Evolutionary conservation across 2,797 vertebrate genomes (phyloP), one percentile per base, ranked within the genome.

Genomic region (Morus bassanus): DNA sequence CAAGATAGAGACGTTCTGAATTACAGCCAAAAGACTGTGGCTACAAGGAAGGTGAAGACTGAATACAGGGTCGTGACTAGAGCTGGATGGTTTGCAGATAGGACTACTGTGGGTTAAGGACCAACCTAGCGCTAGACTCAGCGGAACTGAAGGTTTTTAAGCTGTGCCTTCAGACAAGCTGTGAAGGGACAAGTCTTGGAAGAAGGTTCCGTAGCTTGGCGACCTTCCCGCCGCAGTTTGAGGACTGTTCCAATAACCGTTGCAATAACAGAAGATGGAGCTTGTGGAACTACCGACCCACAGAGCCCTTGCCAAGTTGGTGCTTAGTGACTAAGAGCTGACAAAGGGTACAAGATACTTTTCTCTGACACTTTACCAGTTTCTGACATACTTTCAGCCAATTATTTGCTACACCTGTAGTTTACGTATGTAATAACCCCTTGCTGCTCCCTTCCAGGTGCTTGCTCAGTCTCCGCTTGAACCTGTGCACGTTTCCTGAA

Each of bases 21-120:
- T 48, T n/a, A 51, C 2, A 86, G 33, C 25, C 25, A 24, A 37
- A 67, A 50, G 8, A 18, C 24, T 0, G 0, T 14, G 10, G 28
- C 69, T 74, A 18, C 22, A 31, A 41, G 45, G 9, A 69, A 39
- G 15, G 12, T 27, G 8, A 57, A 65, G 22, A 22, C 3, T 4
- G n/a, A 43, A 45, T 11, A 28, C 2, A 18, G 13, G 2, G 1
- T 7, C 75, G 25, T 59, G 25, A 31, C 56, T 45, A 45, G 7
- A 73, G 23, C 18, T 19, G 37, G 28, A 3, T 13, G 13, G 27
- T 82, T 46, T 46, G 43, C n/a, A 83, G 57, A 25, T 6, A 14
- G 46, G 51, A 33, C 43, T 72, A 1, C 3, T 15, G 27, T 31
- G 56, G 7, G 28, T 35, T 27, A 43, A 56, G n/a, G 11, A 86